Percentiles rank a stretch among this genome's conserved stretches.
These are phyloP conservation scores for Andrena flavipes DNA, from an alignment of 2,888 invertebrate genomes.

Conservation along the genomic window DNA sequence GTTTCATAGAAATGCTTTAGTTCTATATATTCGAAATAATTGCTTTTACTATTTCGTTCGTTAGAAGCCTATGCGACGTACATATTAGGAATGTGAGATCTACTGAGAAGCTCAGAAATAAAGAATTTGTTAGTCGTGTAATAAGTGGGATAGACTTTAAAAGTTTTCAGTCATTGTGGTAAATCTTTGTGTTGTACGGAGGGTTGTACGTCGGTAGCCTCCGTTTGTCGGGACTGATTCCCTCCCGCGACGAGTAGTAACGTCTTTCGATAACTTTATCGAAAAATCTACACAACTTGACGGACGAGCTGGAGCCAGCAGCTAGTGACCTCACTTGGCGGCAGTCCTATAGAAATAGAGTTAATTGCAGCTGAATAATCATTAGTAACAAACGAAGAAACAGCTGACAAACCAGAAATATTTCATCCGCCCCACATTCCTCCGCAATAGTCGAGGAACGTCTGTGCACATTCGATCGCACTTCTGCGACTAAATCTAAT, in stretches of 20 bases:
- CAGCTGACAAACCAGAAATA: conserved; percentile 88
- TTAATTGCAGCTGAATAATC: background rate
- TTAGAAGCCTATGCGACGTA: background rate
- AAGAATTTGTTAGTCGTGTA: background rate
- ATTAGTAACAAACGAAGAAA: background rate
- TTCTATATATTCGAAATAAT: background rate
- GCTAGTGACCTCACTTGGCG: conserved; percentile 91
- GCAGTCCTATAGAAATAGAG: conserved; percentile 85
- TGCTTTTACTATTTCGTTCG: conserved; percentile 2
- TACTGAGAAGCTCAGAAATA: background rate
- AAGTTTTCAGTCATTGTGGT: conserved; percentile 85
- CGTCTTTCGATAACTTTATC: conserved; percentile 92
- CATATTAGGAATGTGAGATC: conserved; percentile 21
- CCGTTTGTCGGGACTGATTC: conserved; percentile 86
- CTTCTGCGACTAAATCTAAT: conserved; percentile 93
- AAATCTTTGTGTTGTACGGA: conserved; percentile 86
- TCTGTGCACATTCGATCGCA: conserved; percentile 88
- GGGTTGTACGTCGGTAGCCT: conserved; percentile 84
- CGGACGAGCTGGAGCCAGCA: conserved; percentile 97
- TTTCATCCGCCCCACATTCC: conserved; percentile 97
- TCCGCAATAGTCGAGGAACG: conserved; percentile 91
- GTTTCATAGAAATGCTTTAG: background rate
- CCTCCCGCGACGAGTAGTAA: conserved; percentile 85
- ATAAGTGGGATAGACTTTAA: background rate
- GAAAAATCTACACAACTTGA: conserved; percentile 97